phyloP scores from a whole-genome alignment of 2,797 vertebrate genomes.

The Mionectes olivaceus region DNA sequence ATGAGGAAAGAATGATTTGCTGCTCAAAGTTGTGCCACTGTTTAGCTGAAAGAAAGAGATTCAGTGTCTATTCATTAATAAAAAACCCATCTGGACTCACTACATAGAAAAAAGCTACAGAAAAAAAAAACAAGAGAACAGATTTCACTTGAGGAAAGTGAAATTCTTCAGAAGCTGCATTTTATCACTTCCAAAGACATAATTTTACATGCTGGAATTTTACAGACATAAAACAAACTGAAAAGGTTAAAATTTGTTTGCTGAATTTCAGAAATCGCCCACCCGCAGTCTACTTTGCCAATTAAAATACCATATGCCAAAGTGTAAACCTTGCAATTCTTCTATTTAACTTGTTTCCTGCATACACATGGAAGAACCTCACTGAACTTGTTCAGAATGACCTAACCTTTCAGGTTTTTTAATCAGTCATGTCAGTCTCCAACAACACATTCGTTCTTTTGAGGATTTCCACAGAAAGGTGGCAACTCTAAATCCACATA shows the following conservation, averaged over 20 bases:
- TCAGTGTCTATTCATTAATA: not conserved
- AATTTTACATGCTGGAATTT: not conserved
- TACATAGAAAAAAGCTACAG: not conserved
- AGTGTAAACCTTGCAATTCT: not conserved
- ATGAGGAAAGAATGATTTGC: not conserved
- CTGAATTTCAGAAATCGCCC: not conserved
- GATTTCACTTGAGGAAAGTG: not conserved
- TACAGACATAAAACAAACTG: not conserved
- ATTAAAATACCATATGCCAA: not conserved
- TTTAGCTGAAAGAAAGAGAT: not conserved
- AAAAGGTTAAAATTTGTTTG: not conserved
- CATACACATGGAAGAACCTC: not conserved
- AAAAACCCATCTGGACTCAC: not conserved
- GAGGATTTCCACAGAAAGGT: not conserved
- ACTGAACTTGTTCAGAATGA: not conserved
- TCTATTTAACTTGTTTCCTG: not conserved
- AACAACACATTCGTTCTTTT: not conserved
- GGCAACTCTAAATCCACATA: not conserved
- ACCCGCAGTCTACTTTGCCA: not conserved
- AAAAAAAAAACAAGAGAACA: not conserved
- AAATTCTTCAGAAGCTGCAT: not conserved
- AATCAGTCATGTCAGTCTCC: not conserved
- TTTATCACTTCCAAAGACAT: not conserved
- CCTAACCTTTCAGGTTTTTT: not conserved
- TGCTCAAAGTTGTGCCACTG: not conserved